These are phyloP conservation scores for Diabrotica balteata DNA, from an alignment of 2,888 invertebrate species.

Conservation along the genomic window DNA sequence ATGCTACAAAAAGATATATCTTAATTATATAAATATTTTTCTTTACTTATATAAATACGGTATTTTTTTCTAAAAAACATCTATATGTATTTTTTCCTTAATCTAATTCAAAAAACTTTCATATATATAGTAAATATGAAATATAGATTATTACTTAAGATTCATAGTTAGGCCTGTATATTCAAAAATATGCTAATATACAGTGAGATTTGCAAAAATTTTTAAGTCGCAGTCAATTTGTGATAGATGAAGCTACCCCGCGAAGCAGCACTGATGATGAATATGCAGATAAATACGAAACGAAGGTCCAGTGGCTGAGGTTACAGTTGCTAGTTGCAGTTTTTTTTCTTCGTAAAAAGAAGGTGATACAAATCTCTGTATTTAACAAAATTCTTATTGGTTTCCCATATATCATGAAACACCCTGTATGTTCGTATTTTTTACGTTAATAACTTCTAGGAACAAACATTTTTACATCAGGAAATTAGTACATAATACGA, in stretches of 20 bases:
- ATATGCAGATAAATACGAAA: slow-evolving; percentile 34
- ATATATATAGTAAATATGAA: slow-evolving; percentile 59
- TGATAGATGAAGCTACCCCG: slow-evolving; percentile 50
- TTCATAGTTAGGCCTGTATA: slow-evolving; percentile 63
- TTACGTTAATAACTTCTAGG: neutral
- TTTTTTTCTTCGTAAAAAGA: neutral
- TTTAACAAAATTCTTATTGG: slow-evolving; percentile 5
- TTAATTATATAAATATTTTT: slow-evolving; percentile 57
- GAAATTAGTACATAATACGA: too few relatives aligned
- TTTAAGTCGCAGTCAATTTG: slow-evolving; percentile 55
- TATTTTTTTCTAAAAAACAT: slow-evolving; percentile 60
- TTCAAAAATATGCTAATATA: slow-evolving; percentile 63
- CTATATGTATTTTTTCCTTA: slow-evolving; percentile 57
- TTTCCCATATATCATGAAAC: slow-evolving; percentile 17
- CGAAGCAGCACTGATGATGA: slow-evolving; percentile 39
- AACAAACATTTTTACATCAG: slow-evolving; percentile 10
- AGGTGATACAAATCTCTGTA: neutral
- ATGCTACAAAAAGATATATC: slow-evolving; percentile 62
- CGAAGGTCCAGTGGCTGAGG: slow-evolving; percentile 25
- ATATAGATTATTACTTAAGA: slow-evolving; percentile 62
- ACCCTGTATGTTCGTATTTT: slow-evolving; percentile 24
- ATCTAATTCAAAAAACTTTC: slow-evolving; percentile 58
- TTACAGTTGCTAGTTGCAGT: slow-evolving; percentile 9
- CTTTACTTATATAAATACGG: slow-evolving; percentile 60
- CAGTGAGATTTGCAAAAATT: slow-evolving; percentile 57